Conservation (phyloP, 2,888 invertebrate genomes). For the Plemyria rubiginata region DNA sequence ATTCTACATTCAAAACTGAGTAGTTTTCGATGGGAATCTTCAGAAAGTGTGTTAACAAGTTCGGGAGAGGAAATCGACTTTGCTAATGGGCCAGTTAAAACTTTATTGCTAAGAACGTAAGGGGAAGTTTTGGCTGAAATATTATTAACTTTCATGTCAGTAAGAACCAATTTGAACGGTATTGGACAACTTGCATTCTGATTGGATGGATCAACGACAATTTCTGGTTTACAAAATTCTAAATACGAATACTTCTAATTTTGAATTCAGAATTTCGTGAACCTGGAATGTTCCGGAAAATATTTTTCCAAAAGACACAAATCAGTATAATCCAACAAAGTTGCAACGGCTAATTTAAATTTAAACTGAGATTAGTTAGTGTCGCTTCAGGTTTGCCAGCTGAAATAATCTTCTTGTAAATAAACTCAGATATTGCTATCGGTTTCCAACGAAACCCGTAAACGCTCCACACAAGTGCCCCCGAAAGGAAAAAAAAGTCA, state of each 20-base stretch:
- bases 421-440: constrained; percentile 1
- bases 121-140: constrained; percentile 7
- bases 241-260: too few relatives aligned
- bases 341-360: too few relatives aligned
- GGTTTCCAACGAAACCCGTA: constrained; percentile 15
- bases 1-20: constrained; percentile 78
- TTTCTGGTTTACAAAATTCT: too few relatives aligned
- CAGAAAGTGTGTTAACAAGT: constrained; percentile 78
- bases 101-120: constrained; percentile 43
- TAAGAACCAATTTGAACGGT: neutral
- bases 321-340: too few relatives aligned
- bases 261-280: too few relatives aligned
- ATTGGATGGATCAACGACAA: neutral
- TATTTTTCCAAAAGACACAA: too few relatives aligned
- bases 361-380: too few relatives aligned
- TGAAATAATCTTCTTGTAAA: constrained; percentile 1
- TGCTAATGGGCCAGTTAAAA: constrained; percentile 64
- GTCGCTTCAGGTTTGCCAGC: neutral
- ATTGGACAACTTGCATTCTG: neutral
- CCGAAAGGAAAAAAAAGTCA: constrained; percentile 32
- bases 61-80: constrained; percentile 60
- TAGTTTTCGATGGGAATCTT: constrained; percentile 75
- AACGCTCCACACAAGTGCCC: constrained; percentile 23
- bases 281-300: too few relatives aligned
- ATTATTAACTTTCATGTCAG: neutral